phyloP scores from a whole-genome alignment of 2,113 vertebrate genomes.

The Lota lota region DNA sequence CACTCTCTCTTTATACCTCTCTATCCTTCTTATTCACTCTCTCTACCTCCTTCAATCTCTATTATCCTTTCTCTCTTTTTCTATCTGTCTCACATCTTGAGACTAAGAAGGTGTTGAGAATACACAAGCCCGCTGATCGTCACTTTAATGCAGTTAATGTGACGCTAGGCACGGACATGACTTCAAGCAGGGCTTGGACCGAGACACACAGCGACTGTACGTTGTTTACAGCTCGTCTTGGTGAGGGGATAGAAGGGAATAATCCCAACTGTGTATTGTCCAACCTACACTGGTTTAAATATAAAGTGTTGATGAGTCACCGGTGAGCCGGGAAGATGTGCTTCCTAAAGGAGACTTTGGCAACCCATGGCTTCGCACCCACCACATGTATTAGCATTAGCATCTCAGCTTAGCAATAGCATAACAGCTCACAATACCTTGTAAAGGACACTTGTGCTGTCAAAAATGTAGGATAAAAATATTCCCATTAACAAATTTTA shows the following conservation, averaged over 20 bases:
- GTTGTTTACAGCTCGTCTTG: background rate
- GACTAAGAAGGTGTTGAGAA: background rate
- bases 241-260: background rate
- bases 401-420: background rate
- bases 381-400: background rate
- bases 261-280: background rate
- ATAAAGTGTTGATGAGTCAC: slow-evolving; percentile 3
- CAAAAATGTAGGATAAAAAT: too few species aligned
- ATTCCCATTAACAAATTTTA: too few species aligned
- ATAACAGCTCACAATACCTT: too few species aligned
- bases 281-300: background rate
- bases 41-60: too few species aligned
- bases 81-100: background rate
- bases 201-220: background rate
- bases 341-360: background rate
- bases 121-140: too few species aligned
- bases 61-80: too few species aligned
- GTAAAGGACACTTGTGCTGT: too few species aligned
- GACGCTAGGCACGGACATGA: background rate
- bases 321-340: background rate
- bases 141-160: background rate
- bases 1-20: too few species aligned
- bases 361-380: background rate
- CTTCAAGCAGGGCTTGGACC: background rate
- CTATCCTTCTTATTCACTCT: too few species aligned